Evolutionary conservation across 2,113 vertebrate genomes (phyloP), one percentile per base, ranked within the genome.

Genomic region (Pristiophorus japonicus): DNA sequence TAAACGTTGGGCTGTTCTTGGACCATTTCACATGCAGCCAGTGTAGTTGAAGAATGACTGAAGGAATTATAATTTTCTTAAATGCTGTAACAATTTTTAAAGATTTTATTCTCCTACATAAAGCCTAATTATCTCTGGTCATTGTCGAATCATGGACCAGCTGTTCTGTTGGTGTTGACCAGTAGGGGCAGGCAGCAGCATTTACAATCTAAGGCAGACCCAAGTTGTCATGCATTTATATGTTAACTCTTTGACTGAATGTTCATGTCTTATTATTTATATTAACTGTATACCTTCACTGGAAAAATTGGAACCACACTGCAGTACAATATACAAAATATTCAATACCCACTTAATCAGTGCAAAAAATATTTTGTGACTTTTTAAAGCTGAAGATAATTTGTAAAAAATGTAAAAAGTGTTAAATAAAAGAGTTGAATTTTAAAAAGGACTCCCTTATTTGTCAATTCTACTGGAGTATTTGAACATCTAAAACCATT

Each of bases 401-500:
- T 94, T 94, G 93, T 94, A 94, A 73, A 65, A 94, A 94, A 34
- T 94, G 93, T 70, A 94, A 94, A 70, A 73, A 94, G 66, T 94
- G 91, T 94, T 94, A 94, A 94, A 94, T 94, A 94, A 94, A 94
- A 94, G 59, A 92, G 63, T 94, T 94, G 65, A 70, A 66, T 94
- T 73, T 70, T 94, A 94, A 70, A 94, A 70, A 47, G 10, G 65
- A 70, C 12, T 47, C 20, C 51, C 16, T 94, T 47, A 47, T 70
- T 70, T 94, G 93, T 73, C 65, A 94, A 73, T 70, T 16, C 42
- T 67, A 47, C 66, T 94, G 27, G n/a, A n/a, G 14, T 8, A 38
- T 8, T 63, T 63, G 87, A 34, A 67, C n/a, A 42, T 42, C 6
- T 55, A 8, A 90, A 87, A 87, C 38, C 22, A 87, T 51, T 87